A percentile compares a stretch with the other conserved stretches of the same genome.
These are phyloP conservation scores for Danio tinwini DNA, from an alignment of 2,797 vertebrate genomes.

Conservation along the genomic window DNA sequence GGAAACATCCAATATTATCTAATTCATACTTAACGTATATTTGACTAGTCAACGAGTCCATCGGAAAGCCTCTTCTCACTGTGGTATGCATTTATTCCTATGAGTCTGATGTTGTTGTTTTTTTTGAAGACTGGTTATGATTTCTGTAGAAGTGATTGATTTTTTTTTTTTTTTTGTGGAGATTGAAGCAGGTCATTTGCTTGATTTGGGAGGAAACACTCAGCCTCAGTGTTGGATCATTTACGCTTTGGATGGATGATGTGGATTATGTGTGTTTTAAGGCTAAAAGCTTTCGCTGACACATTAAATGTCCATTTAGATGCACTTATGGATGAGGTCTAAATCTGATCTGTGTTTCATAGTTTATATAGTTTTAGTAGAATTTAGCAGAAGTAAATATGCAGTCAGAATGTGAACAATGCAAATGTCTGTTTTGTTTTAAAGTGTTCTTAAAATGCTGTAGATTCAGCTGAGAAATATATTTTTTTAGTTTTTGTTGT, in stretches of 20 bases:
- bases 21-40: background rate
- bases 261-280: background rate
- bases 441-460: background rate
- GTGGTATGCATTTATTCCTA: conserved; percentile 5
- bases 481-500: no score
- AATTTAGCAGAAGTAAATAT: background rate
- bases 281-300: background rate
- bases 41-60: background rate
- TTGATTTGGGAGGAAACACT: background rate
- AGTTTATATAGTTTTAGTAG: background rate
- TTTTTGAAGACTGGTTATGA: background rate
- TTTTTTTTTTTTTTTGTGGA: background rate
- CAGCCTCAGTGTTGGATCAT: background rate
- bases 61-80: background rate
- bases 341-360: background rate
- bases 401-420: background rate
- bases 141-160: background rate
- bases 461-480: background rate
- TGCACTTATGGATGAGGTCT: background rate
- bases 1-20: background rate
- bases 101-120: no score
- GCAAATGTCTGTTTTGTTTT: background rate
- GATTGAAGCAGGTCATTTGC: background rate
- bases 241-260: background rate
- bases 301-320: background rate